phyloP scores from a whole-genome alignment of 2,113 vertebrate genomes.

The Gila orcuttii region DNA sequence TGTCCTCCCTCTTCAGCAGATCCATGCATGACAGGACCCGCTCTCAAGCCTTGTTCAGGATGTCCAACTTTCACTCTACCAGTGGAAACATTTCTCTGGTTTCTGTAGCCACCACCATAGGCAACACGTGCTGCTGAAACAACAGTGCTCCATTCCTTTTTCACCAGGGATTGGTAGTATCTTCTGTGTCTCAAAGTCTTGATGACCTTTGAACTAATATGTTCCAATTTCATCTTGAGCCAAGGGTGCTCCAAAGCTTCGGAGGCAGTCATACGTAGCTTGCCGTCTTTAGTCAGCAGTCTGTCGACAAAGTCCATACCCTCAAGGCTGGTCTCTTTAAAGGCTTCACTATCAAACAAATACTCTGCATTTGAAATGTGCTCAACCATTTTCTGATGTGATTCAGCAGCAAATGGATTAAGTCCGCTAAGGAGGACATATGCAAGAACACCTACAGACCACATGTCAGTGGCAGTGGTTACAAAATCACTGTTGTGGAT shows the following conservation, averaged over 20 bases:
- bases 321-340: conserved; percentile 89
- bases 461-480: conserved; percentile 94
- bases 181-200: conserved; percentile 94
- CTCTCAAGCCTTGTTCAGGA: conserved; percentile 86
- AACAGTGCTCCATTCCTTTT: conserved; percentile 89
- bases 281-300: conserved; percentile 90
- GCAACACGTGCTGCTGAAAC: conserved; percentile 90
- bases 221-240: conserved; percentile 91
- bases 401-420: conserved; percentile 96
- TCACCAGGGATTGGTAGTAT: conserved; percentile 91
- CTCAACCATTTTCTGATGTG: conserved; percentile 90
- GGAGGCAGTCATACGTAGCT: conserved; percentile 92
- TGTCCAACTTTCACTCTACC: conserved; percentile 94
- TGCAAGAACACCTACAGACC: conserved; percentile 92
- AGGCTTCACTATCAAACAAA: conserved; percentile 92
- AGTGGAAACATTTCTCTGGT: conserved; percentile 86
- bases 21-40: conserved; percentile 90
- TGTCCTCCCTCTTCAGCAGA: conserved; percentile 89
- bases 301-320: conserved; percentile 97
- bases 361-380: conserved; percentile 94
- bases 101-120: conserved; percentile 89
- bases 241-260: conserved; percentile 92
- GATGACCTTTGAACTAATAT: conserved; percentile 88
- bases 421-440: conserved; percentile 94
- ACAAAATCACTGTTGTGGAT: conserved; percentile 92